Conservation (phyloP, 1,140 invertebrate species). For the Bombyx mori region ASM3026992v2 NC_085113.1:3747501-3748000, state of each 20-base stretch:
- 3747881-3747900: constrained; percentile 44
- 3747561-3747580: constrained; percentile 44
- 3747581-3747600: constrained; percentile 42
- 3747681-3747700: constrained; percentile 11
- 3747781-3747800: too few species aligned
- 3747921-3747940: constrained; percentile 54
- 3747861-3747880: constrained; percentile 46
- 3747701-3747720: too few species aligned
- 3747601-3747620: constrained; percentile 36
- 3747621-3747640: constrained; percentile 28
- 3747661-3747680: constrained; percentile 29
- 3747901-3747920: constrained; percentile 62
- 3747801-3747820: too few species aligned
- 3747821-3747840: neutral
- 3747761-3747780: too few species aligned
- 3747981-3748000: constrained; percentile 18
- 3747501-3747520: constrained; percentile 30
- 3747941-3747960: constrained; percentile 59
- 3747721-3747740: too few species aligned
- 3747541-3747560: constrained; percentile 21
- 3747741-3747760: too few species aligned
- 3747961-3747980: constrained; percentile 49
- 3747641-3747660: constrained; percentile 32
- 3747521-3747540: constrained; percentile 33
- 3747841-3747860: constrained; percentile 24